Evolutionary conservation across 2,888 invertebrate genomes (phyloP), one percentile per base, ranked within the genome.

Genomic region (Phengaris arion): DNA sequence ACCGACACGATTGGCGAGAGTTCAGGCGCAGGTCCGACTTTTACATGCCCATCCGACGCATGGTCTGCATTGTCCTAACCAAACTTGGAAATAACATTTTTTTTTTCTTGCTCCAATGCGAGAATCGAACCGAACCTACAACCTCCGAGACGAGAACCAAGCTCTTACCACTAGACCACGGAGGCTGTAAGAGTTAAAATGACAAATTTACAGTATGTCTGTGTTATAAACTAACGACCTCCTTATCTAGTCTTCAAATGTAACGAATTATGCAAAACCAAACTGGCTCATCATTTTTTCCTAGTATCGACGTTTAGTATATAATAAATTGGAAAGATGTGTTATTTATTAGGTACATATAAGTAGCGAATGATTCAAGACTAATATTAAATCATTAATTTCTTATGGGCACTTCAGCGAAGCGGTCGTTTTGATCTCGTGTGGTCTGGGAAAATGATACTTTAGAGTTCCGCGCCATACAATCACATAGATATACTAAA

Each of bases 371-470:
- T 70, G 48, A 70, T 74, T 52, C 68, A 55, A 55, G 55, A 64
- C 51, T 57, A 76, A 77, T 74, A 78, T 76, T 77, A 76, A 77
- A 79, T 77, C 76, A 79, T 77, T 77, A 77, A 78, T 75, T 79
- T 79, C 76, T 78, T 77, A 72, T 74, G 77, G 64, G 68, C 76
- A 74, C 78, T 80, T 77, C 77, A 75, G 74, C 76, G 74, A 79
- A 77, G 73, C 79, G 79, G 79, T 74, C 52, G 78, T 76, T 78
- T 81, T 80, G 77, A 80, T 81, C 77, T 80, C 76, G 77, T 78
- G 77, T 76, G 77, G 77, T 78, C 75, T 75, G 75, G 46, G 73
- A 52, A 69, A 22, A 68, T 77, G 75, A 74, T 69, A 69, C 75
- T 75, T 75, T 69, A 75, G 75, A 55, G 68, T 48, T 69, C 75